Evolutionary conservation across 2,797 vertebrate species (phyloP), one percentile per base, ranked within the genome.

Genomic region (Lepilemur septentrionalis): DNA sequence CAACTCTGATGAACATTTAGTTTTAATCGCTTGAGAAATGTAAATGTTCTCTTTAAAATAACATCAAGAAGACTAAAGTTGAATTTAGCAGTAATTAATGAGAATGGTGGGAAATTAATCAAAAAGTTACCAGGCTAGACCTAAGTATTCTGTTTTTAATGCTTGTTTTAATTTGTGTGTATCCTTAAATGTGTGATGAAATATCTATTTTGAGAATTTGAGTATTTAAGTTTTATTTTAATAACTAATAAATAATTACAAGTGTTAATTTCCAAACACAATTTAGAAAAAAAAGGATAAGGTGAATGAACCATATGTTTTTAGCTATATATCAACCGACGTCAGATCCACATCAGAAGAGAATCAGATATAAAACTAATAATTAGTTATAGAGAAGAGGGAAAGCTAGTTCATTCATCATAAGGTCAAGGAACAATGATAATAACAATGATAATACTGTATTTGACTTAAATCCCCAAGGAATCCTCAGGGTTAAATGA

Each of bases 21-120:
- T 95, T 92, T 79, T 93, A 89, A 95, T 95, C 17, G 81, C 22
- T 91, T 95, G 63, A 95, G 65, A 94, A 84, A 91, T 92, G 23
- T 55, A 88, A 94, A 83, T 93, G 17, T 82, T 89, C 91, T 79
- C 41, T 35, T 91, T 55, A n/a, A 92, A 82, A 94, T 43, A 17
- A 89, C 90, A 81, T 89, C 80, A 41, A 5, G 78, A 95, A 88
- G 41, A 63, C 18, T 90, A 61, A 52, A 92, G n/a, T 61, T 96
- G 96, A 91, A 97, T 50, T 93, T 93, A 94, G 65, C 69, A 25
- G 50, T 82, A 75, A 91, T 89, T 73, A 72, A 78, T 67, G 10
- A 52, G 50, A 96, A 91, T 65, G 88, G 63, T 5, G 50, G 4
- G 22, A 95, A 67, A n/a, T 57, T 91, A 91, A 55, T 94, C 41